Evolutionary conservation across 2,888 invertebrate genomes (phyloP).

Genomic region (Stratiomys singularior): DNA sequence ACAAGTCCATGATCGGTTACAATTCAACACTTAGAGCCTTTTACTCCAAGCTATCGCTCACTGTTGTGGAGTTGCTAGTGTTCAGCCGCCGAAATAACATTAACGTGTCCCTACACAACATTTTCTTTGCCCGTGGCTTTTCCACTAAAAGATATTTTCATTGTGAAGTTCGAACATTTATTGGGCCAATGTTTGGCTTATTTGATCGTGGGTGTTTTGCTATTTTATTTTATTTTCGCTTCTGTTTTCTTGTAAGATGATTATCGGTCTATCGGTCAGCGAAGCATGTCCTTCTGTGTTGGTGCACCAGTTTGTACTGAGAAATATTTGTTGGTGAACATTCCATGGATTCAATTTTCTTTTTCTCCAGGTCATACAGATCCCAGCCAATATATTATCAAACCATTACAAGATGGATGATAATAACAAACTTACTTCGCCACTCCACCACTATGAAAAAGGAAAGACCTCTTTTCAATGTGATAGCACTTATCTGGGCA

Average conservation of each 20-base stretch:
- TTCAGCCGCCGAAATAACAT: constrained; percentile 2
- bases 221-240: constrained; percentile 47
- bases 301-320: background rate
- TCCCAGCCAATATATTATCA: no score
- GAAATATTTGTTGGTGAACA: no score
- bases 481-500: no score
- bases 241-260: constrained; percentile 49
- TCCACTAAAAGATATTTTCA: background rate
- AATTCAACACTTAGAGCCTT: constrained; percentile 1
- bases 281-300: background rate
- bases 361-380: no score
- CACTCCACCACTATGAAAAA: no score
- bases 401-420: no score
- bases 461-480: no score
- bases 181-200: background rate
- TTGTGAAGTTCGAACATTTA: background rate
- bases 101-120: background rate
- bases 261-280: constrained; percentile 44
- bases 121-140: background rate
- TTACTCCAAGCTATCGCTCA: background rate
- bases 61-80: background rate
- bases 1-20: constrained; percentile 19
- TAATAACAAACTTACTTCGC: no score
- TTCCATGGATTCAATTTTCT: no score
- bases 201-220: background rate